Percentiles rank a stretch among this genome's conserved stretches.
These are phyloP conservation scores for Seira musarum DNA, from an alignment of 2,888 invertebrate species.

Conservation along the genomic window DNA sequence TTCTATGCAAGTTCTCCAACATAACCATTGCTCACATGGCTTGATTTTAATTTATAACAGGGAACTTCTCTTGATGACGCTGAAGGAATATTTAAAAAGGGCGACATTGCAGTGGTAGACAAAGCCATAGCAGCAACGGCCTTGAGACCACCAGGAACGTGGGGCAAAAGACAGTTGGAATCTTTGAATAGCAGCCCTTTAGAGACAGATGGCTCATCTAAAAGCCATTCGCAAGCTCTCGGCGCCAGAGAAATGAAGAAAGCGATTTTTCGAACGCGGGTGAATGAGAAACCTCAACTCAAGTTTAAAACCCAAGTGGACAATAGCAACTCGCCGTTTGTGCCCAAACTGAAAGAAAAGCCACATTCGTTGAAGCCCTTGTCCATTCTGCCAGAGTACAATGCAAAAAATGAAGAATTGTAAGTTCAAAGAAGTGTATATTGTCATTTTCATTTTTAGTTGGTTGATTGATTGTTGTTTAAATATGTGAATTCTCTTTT, in stretches of 20 bases:
- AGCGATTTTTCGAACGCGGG: slow-evolving; percentile 55
- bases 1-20: slow-evolving; percentile 68
- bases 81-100: slow-evolving; percentile 77
- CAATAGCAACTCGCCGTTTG: slow-evolving; percentile 83
- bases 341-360: slow-evolving; percentile 87
- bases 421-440: slow-evolving; percentile 42
- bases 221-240: slow-evolving; percentile 66
- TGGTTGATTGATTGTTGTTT: no score
- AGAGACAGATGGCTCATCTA: slow-evolving; percentile 37
- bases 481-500: slow-evolving; percentile 16
- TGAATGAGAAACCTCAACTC: slow-evolving; percentile 81
- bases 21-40: background rate
- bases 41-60: slow-evolving; percentile 70
- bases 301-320: slow-evolving; percentile 89
- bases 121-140: slow-evolving; percentile 73
- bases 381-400: slow-evolving; percentile 81
- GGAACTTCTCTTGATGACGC: slow-evolving; percentile 78
- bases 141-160: slow-evolving; percentile 76
- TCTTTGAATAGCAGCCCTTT: background rate
- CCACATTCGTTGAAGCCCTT: slow-evolving; percentile 90
- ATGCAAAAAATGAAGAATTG: slow-evolving; percentile 66
- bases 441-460: no score
- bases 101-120: slow-evolving; percentile 71
- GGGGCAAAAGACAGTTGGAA: slow-evolving; percentile 74
- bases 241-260: slow-evolving; percentile 64